Conservation (phyloP, 1,140 invertebrate species). For the Philotrypesis tridentata region DNA sequence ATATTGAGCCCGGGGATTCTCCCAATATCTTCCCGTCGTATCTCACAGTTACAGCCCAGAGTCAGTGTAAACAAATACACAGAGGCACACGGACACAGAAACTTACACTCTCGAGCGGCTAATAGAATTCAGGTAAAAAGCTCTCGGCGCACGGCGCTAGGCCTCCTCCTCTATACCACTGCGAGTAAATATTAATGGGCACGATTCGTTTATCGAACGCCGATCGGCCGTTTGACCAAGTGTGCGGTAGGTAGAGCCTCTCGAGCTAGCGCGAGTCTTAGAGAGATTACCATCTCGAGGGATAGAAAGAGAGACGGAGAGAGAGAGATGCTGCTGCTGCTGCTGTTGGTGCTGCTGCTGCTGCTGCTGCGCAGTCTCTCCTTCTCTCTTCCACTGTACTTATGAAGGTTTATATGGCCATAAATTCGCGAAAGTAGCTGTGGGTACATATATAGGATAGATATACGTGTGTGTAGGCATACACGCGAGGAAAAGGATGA, state of each 20-base stretch:
- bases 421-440: conserved; percentile 35
- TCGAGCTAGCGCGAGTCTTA: not conserved
- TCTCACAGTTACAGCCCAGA: no score
- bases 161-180: not conserved
- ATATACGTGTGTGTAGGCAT: not conserved
- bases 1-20: no score
- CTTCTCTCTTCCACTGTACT: not conserved
- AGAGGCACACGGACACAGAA: not conserved
- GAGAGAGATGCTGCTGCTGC: conserved; percentile 1
- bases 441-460: not conserved
- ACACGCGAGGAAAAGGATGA: conserved; percentile 27
- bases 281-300: conserved; percentile 34
- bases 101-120: not conserved
- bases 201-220: conserved; percentile 47
- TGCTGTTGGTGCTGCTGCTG: not conserved
- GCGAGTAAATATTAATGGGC: conserved; percentile 50
- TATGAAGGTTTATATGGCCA: conserved; percentile 43
- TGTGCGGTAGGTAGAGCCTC: conserved; percentile 44
- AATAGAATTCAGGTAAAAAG: conserved; percentile 41
- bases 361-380: not conserved
- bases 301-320: not conserved
- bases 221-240: conserved; percentile 36
- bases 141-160: conserved; percentile 19
- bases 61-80: not conserved
- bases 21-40: not conserved